Evolutionary conservation across 2,113 vertebrate genomes (phyloP), one percentile per base, ranked within the genome.

Genomic region (Pipra filicauda): DNA sequence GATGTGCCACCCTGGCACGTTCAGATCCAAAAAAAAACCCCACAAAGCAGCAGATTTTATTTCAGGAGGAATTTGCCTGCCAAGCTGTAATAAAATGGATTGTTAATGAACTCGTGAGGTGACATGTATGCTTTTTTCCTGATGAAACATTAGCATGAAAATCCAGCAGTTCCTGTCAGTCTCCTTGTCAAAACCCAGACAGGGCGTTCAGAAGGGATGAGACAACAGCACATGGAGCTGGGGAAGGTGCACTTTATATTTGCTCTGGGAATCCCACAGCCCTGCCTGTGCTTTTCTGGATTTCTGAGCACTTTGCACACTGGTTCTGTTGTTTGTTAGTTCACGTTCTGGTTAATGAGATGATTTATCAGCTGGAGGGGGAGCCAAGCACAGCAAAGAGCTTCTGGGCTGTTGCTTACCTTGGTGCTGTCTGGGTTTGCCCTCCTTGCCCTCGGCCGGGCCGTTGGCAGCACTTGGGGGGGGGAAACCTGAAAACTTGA

Each of bases 81-180:
- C 83, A 94, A 74, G 74, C 72, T 95, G 96, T 95, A 93, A 91
- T 95, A 71, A 80, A 73, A 81, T 93, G 91, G 91, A 86, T 97
- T 97, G 94, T 94, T 98, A 97, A 96, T 93, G 95, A 97, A 94
- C 59, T 91, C 39, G 2, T 33, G 88, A 96, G 91, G 75, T 73
- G 61, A 86, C 20, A 24, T 12, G 93, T 91, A 33, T 61, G 33
- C 37, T 92, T 70, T 61, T 86, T 95, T 59, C 96, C 96, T 97
- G 95, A 95, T 95, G 70, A 96, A 97, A 84, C 88, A 91, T 43
- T 51, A 46, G 20, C 65, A 85, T 94, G 97, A 93, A 95, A 96
- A 97, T 92, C 59, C 76, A 97, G 66, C 66, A 66, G 69, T 54
- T 89, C 35, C 35, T 85, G 62, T 95, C 77, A 46, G 21, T 95